These are phyloP conservation scores for Drosophila nikananu DNA, from an alignment of 1,140 invertebrate genomes.

Conservation along the genomic window DNA sequence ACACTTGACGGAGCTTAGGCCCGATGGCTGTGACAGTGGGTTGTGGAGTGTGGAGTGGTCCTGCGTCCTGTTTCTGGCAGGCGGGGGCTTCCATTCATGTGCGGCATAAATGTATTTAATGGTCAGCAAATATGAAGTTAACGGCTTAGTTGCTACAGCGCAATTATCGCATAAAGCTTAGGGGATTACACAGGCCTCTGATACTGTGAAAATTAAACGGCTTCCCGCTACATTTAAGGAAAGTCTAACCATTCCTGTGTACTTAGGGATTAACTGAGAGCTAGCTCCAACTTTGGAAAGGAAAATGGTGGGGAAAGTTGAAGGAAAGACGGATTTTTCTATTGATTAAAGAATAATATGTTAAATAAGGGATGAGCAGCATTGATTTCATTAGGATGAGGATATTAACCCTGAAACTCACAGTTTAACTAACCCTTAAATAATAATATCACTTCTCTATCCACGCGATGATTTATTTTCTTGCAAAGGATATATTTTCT, in stretches of 20 bases:
- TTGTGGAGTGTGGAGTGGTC: conserved; percentile 1
- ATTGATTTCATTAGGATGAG: too few species aligned
- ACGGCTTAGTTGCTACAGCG: conserved; percentile 65
- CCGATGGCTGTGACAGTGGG: conserved; percentile 71
- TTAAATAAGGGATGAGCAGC: too few species aligned
- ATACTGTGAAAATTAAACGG: conserved; percentile 14
- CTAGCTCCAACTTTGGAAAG: background rate
- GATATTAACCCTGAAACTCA: background rate
- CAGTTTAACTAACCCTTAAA: background rate
- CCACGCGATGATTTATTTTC: conserved; percentile 13
- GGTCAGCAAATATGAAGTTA: conserved; percentile 79
- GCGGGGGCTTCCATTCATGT: conserved; percentile 14
- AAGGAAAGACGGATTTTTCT: too few species aligned
- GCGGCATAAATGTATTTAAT: conserved; percentile 67
- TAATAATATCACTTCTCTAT: background rate
- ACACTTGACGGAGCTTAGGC: conserved; percentile 81
- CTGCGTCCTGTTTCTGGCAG: background rate
- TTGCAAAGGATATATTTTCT: conserved; percentile 7
- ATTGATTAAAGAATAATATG: too few species aligned
- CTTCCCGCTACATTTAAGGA: background rate
- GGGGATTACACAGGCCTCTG: background rate
- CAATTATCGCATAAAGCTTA: conserved; percentile 53
- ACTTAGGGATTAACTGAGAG: background rate
- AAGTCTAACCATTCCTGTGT: background rate
- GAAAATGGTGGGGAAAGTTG: background rate